A percentile compares a stretch with the other conserved stretches of the same genome.
phyloP scores from a whole-genome alignment of 2,888 invertebrate genomes.

The Cremastinae sp. region DNA sequence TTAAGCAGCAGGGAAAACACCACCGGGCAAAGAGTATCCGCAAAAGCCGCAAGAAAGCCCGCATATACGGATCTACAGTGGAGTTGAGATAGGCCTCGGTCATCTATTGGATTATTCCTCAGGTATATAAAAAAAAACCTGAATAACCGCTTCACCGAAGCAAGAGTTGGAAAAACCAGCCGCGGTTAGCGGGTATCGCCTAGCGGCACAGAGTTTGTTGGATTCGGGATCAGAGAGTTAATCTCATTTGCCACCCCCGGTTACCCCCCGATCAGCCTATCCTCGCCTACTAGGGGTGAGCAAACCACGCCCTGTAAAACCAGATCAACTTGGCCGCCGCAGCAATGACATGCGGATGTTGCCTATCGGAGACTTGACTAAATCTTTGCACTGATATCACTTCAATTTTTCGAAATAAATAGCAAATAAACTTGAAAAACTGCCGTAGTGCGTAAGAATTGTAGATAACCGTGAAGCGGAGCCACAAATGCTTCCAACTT shows the following conservation, averaged over 20 bases:
- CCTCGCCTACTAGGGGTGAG: constrained; percentile 74
- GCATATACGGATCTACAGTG: constrained; percentile 51
- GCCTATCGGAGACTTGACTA: background rate
- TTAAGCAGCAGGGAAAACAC: constrained; percentile 25
- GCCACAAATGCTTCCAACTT: background rate
- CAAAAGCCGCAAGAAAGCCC: constrained; percentile 33
- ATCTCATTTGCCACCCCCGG: constrained; percentile 77
- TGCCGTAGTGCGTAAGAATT: too few species aligned
- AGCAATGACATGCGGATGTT: constrained; percentile 23
- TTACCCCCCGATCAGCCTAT: constrained; percentile 76
- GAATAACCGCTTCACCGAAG: constrained; percentile 1
- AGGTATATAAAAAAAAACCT: constrained; percentile 64
- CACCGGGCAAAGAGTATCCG: constrained; percentile 19
- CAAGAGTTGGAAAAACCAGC: constrained; percentile 47
- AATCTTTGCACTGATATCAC: too few species aligned
- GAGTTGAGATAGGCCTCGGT: constrained; percentile 61
- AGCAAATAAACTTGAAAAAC: background rate
- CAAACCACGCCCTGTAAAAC: constrained; percentile 77
- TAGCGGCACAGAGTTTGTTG: constrained; percentile 75
- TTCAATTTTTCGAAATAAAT: too few species aligned
- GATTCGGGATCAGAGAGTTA: constrained; percentile 79
- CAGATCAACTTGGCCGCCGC: constrained; percentile 39
- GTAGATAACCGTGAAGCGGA: constrained; percentile 18
- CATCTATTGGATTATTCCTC: constrained; percentile 79
- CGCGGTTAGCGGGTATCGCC: constrained; percentile 78